Evolutionary conservation across 2,888 invertebrate genomes (phyloP).

Genomic region (Lycophotia porphyrea): DNA sequence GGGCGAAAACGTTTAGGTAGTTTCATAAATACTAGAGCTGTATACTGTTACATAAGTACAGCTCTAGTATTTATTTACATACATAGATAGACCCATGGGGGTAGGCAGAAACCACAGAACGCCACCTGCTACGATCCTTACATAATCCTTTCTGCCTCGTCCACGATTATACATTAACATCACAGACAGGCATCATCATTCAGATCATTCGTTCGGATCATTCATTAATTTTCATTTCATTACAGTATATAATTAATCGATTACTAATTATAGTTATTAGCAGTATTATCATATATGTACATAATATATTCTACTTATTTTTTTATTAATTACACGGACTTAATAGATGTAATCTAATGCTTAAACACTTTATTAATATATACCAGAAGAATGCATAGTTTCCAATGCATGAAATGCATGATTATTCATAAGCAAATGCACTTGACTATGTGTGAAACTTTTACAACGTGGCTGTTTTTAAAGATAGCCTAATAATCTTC

Average conservation of each 20-base stretch:
- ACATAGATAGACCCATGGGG: too few relatives aligned
- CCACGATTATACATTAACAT: too few relatives aligned
- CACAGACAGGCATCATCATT: too few relatives aligned
- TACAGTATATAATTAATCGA: too few relatives aligned
- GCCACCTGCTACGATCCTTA: too few relatives aligned
- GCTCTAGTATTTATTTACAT: background rate
- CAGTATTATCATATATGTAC: background rate
- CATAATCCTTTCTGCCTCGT: too few relatives aligned
- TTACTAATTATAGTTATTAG: background rate
- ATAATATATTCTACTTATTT: background rate
- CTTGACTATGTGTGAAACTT: background rate
- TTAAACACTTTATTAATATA: slow-evolving; percentile 1
- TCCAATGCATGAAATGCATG: slow-evolving; percentile 27
- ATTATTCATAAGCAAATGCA: slow-evolving; percentile 8
- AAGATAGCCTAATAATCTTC: background rate
- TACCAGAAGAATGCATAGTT: slow-evolving; percentile 8
- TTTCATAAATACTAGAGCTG: too few relatives aligned
- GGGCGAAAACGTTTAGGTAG: background rate
- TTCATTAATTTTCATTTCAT: too few relatives aligned
- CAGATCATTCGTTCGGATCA: too few relatives aligned
- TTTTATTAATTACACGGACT: background rate
- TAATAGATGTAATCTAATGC: background rate
- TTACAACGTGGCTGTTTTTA: background rate
- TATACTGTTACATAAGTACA: too few relatives aligned
- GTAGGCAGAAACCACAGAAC: too few relatives aligned